Percentiles rank a stretch among this genome's conserved stretches.
Evolutionary conservation across 1,140 invertebrate species (phyloP).

Genomic region (Papilio polyxenes): DNA sequence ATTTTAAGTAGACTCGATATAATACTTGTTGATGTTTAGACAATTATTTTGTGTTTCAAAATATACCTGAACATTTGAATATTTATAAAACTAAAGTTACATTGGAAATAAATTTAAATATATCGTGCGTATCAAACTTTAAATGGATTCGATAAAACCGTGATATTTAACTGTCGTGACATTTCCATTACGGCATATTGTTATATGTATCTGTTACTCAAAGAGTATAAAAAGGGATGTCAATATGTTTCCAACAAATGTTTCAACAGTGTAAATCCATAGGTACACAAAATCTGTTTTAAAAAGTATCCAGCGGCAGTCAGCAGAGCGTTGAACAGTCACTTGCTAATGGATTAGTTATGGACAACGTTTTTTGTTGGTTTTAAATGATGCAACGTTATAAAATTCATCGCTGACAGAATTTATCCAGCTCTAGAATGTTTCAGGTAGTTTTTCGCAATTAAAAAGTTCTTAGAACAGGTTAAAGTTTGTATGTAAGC

Average conservation of each 20-base stretch:
- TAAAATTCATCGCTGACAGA: conserved; percentile 15
- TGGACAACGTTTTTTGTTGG: conserved; percentile 6
- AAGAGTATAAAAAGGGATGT: neutral
- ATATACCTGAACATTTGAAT: neutral
- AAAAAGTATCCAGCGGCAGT: conserved; percentile 6
- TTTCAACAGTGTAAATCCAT: neutral
- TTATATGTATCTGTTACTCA: neutral
- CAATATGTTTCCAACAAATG: neutral
- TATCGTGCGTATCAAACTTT: conserved; percentile 6
- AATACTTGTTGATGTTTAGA: neutral
- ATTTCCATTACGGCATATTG: neutral
- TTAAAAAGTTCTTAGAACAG: neutral
- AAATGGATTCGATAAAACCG: conserved; percentile 4
- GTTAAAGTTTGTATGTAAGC: neutral
- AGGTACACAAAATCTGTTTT: neutral
- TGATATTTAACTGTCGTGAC: neutral
- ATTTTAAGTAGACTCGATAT: neutral
- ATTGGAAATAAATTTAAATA: neutral
- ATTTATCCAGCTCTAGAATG: neutral
- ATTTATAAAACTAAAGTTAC: neutral
- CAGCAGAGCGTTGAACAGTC: conserved; percentile 2
- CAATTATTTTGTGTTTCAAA: neutral
- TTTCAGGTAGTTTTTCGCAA: neutral
- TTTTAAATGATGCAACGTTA: conserved; percentile 1
- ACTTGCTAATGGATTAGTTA: conserved; percentile 17